Conservation (phyloP, 2,888 invertebrate genomes). For the Pammene fasciana region DNA sequence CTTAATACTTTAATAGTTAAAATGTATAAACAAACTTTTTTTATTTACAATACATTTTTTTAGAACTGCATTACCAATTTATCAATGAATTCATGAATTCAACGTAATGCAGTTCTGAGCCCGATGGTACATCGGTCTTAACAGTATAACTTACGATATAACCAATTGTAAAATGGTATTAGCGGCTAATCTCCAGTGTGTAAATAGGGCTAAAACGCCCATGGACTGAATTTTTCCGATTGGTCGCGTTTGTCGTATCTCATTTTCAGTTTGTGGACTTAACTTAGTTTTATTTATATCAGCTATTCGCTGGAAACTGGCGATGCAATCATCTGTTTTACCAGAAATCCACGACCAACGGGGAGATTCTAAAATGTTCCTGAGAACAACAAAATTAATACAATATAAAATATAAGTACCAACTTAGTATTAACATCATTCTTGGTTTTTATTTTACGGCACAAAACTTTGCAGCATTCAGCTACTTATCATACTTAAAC, state of each 20-base stretch:
- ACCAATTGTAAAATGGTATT: slow-evolving; percentile 81
- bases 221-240: slow-evolving; percentile 66
- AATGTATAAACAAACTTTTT: neutral
- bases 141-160: slow-evolving; percentile 75
- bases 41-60: neutral
- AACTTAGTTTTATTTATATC: slow-evolving; percentile 78
- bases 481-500: too few relatives aligned
- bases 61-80: too few relatives aligned
- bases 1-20: neutral
- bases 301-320: slow-evolving; percentile 80
- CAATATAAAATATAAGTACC: neutral
- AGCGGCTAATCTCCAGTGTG: slow-evolving; percentile 79
- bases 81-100: too few relatives aligned
- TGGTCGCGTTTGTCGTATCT: slow-evolving; percentile 52
- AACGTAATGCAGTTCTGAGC: too few relatives aligned
- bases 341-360: slow-evolving; percentile 84
- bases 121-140: neutral
- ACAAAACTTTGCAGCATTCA: too few relatives aligned
- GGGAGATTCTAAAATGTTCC: slow-evolving; percentile 85
- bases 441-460: too few relatives aligned
- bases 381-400: slow-evolving; percentile 51
- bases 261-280: slow-evolving; percentile 66
- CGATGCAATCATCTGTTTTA: slow-evolving; percentile 73
- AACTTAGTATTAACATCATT: too few relatives aligned
- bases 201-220: slow-evolving; percentile 83